Conservation (phyloP, 2,797 vertebrate genomes). For the Allenopithecus nigroviridis region DNA sequence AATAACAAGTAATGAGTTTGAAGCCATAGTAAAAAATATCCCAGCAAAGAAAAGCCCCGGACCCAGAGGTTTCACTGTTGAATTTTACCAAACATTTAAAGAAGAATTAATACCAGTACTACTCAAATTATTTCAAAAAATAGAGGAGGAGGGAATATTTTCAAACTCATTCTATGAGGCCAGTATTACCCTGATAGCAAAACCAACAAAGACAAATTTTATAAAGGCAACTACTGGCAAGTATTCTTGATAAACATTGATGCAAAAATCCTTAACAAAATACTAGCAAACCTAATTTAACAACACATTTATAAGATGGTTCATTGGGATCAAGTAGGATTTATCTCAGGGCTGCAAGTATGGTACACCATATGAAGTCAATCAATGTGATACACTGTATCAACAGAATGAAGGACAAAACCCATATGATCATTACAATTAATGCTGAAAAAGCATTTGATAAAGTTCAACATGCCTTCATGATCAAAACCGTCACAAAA, state of each 20-base stretch:
- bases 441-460: neutral
- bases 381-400: neutral
- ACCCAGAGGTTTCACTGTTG: neutral
- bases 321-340: neutral
- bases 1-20: neutral
- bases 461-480: neutral
- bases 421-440: neutral
- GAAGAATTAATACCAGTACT: neutral
- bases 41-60: neutral
- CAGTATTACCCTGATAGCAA: neutral
- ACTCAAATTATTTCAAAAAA: neutral
- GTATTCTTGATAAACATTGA: neutral
- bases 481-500: neutral
- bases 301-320: neutral
- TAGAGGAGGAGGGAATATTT: neutral
- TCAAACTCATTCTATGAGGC: neutral
- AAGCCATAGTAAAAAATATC: neutral
- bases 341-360: neutral
- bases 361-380: neutral
- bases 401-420: neutral
- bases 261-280: neutral
- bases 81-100: neutral
- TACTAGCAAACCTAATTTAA: neutral
- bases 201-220: neutral
- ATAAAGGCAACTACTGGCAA: neutral